Evolutionary conservation across 2,888 invertebrate species (phyloP).

Genomic region (Thereva unica): DNA sequence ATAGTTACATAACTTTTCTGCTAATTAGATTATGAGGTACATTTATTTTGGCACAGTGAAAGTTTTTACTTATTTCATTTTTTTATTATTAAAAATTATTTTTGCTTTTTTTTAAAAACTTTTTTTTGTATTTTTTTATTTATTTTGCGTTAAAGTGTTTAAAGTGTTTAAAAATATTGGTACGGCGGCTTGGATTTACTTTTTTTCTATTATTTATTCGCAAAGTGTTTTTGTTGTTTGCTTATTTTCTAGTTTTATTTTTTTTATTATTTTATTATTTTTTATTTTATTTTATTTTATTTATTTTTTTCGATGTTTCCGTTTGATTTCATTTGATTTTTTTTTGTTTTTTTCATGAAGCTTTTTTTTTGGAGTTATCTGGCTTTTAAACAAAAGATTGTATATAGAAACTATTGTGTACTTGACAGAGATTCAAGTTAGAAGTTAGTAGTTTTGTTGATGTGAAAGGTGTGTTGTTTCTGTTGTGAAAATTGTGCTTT

Average conservation of each 20-base stretch:
- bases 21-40: constrained; percentile 69
- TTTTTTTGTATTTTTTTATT: constrained; percentile 30
- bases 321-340: constrained; percentile 19
- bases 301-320: constrained; percentile 29
- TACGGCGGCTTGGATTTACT: constrained; percentile 29
- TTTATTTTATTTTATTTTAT: neutral
- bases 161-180: constrained; percentile 30
- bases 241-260: constrained; percentile 9
- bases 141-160: neutral
- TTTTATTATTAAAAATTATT: constrained; percentile 56
- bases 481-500: too few relatives aligned
- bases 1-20: constrained; percentile 33
- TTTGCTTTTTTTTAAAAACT: constrained; percentile 55
- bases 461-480: too few relatives aligned
- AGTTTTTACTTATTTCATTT: constrained; percentile 62
- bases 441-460: too few relatives aligned
- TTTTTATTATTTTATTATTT: constrained; percentile 13
- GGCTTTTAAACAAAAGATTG: constrained; percentile 6
- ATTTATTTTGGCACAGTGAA: constrained; percentile 80
- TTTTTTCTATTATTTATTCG: constrained; percentile 26
- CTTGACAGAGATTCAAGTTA: neutral
- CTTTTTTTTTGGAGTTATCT: neutral
- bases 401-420: constrained; percentile 1
- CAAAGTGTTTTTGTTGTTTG: neutral
- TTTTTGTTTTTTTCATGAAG: constrained; percentile 19